Evolutionary conservation across 2,113 vertebrate species (phyloP), one percentile per base, ranked within the genome.

Genomic region (Chrysemys picta): DNA sequence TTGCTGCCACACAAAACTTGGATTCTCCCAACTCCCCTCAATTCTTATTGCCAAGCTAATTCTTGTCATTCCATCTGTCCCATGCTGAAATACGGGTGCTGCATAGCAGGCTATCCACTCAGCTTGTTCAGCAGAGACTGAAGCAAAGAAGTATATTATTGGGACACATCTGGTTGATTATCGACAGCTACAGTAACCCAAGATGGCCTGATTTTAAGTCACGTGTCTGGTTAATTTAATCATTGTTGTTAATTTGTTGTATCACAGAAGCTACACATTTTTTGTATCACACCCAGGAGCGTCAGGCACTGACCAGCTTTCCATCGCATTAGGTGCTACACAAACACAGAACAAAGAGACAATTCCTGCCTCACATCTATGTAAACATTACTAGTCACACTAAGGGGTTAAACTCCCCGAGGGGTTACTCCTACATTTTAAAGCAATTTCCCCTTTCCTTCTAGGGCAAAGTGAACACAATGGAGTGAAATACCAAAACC

Each of bases 311-410:
- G 75, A 47, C 2, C 45, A 78, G 42, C 24, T 47, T 25, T 6
- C 75, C 42, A 47, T 25, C 47, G 42, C 16, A 42, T 25, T 45
- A 8, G 6, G 10, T 78, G 75, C 82, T 94, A 53, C 0, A 90
- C 3, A 82, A 95, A 92, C 52, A 75, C 92, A 69, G 21, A 83
- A 69, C 38, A 93, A 85, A 93, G 45, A 89, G 89, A 89, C 16
- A 31, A 78, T 78, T 78, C 75, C 42, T 14, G 25, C 75, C 25
- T 45, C 21, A 78, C 14, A 25, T 78, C 38, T 27, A 47, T 27
- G 42, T 8, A 78, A 78, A 78, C 45, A 29, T 47, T 7, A 27
- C 6, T 27, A 27, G 11, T 78, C 42, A 47, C 75, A 27, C 38
- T 78, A 47, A 25, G 27, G 12, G 42, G 75, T 24, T 78, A 47